Base-by-base conservation (phyloP, 2,113 vertebrate species). In the Cathartes aura region DNA sequence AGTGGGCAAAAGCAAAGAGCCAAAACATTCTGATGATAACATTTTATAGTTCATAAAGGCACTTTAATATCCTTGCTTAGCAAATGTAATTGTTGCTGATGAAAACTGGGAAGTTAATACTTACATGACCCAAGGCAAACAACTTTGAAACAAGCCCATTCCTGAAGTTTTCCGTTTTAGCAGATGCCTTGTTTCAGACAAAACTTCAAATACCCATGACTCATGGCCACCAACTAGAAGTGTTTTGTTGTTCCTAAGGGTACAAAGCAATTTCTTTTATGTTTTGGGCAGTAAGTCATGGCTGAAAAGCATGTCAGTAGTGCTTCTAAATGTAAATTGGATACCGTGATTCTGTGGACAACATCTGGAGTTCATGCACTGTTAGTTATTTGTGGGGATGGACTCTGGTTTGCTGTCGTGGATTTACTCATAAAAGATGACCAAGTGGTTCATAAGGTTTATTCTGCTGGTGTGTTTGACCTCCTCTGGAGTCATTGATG, bases 141-240 rank as follows among this genome's bases (percentile, higher is more conserved):
- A 71, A 67, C 34, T 91, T 59, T 45, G 34, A 87, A 96, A 92
- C 94, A 97, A 96, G 91, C 30, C 89, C 5, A 2, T 89, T 96
- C 94, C 66, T 96, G 96, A 97, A 94, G 58, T 93, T 89, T 85
- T 85, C 60, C 5, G 30, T 87, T 79, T 66, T 43, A 89, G 52
- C 45, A 75, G 58, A 47, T 92, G 34, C 12, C 34, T 82, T 4
- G 1, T 82, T 85, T 82, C 36, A 84, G 90, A 71, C 55, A 53
- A 56, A 78, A 52, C 75, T 71, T 89, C 34, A 95, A 79, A 91
- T 72, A 52, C 6, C 12, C 21, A 2, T 89, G 88, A 73, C 34
- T 96, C 17, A 40, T 20, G 56, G 68, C 76, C 26, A 30, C 56
- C 73, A 81, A 40, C 40, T 74, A 64, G 30, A 91, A 91, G 40